Evolutionary conservation across 2,113 vertebrate species (phyloP).

Genomic region (Anthoscopus minutus): DNA sequence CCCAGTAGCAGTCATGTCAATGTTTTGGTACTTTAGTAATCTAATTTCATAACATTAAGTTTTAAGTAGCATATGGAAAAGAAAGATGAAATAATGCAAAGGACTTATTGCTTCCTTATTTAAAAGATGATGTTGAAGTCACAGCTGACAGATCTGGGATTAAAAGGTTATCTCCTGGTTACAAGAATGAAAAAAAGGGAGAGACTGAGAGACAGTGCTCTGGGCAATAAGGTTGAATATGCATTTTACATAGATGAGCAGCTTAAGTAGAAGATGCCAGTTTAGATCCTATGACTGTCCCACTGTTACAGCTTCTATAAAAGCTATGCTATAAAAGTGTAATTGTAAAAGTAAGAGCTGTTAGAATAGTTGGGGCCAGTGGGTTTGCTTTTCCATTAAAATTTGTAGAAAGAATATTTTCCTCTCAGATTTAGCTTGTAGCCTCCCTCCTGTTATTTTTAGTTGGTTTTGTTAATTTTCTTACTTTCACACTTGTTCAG

Average conservation of each 20-base stretch:
- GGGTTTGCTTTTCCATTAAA: not conserved
- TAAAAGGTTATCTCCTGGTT: conserved; percentile 41
- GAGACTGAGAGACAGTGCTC: rapidly evolving
- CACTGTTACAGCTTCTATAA: not conserved
- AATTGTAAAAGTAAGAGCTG: not conserved
- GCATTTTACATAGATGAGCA: not conserved
- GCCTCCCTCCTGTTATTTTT: not conserved
- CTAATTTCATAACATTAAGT: not conserved
- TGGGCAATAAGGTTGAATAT: not conserved
- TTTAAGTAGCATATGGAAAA: not conserved
- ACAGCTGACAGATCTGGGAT: conserved; percentile 27
- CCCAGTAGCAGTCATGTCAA: not conserved
- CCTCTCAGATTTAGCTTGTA: not conserved
- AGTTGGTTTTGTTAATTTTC: not conserved
- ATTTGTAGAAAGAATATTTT: not conserved
- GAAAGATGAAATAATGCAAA: not conserved
- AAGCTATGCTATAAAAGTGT: not conserved
- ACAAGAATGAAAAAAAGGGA: not conserved
- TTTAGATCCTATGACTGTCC: not conserved
- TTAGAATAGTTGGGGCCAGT: not conserved
- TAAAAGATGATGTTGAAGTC: conserved; percentile 17
- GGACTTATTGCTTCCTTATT: not conserved
- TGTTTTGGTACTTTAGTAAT: not conserved
- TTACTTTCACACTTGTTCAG: not conserved
- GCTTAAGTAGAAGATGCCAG: not conserved